Percentiles rank a stretch among this genome's conserved stretches.
Evolutionary conservation across 2,888 invertebrate species (phyloP).

Genomic region (Drosophila differens): DNA sequence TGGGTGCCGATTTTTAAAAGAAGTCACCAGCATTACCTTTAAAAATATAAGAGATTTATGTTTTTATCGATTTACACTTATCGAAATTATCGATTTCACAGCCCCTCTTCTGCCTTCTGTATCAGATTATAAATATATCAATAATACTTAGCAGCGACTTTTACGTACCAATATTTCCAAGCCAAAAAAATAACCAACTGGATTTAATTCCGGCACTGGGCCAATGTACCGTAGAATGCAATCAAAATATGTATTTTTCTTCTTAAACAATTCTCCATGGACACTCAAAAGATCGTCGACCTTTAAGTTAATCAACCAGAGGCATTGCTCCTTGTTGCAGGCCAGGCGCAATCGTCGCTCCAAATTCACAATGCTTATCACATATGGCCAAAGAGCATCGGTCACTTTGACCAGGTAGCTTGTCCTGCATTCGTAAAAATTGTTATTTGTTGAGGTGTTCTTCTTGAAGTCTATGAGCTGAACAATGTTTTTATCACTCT

Average conservation of each 20-base stretch:
- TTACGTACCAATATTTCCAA: constrained; percentile 87
- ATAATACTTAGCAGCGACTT: neutral
- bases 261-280: constrained; percentile 83
- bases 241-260: constrained; percentile 50
- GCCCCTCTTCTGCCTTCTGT: neutral
- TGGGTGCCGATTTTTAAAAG: neutral
- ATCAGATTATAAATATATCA: neutral
- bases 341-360: constrained; percentile 86
- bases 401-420: constrained; percentile 65
- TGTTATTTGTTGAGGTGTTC: constrained; percentile 68
- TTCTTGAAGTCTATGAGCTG: constrained; percentile 76
- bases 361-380: constrained; percentile 86
- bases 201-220: constrained; percentile 86
- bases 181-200: constrained; percentile 87
- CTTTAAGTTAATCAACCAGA: constrained; percentile 83
- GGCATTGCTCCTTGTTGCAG: constrained; percentile 82
- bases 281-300: constrained; percentile 83
- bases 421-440: constrained; percentile 77
- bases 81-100: neutral
- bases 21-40: neutral
- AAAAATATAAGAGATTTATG: neutral
- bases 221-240: constrained; percentile 87
- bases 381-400: constrained; percentile 86
- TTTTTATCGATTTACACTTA: neutral
- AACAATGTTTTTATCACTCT: constrained; percentile 64